Base-by-base conservation (phyloP, 2,888 invertebrate genomes). In the Eudasyphora cyanicolor region DNA sequence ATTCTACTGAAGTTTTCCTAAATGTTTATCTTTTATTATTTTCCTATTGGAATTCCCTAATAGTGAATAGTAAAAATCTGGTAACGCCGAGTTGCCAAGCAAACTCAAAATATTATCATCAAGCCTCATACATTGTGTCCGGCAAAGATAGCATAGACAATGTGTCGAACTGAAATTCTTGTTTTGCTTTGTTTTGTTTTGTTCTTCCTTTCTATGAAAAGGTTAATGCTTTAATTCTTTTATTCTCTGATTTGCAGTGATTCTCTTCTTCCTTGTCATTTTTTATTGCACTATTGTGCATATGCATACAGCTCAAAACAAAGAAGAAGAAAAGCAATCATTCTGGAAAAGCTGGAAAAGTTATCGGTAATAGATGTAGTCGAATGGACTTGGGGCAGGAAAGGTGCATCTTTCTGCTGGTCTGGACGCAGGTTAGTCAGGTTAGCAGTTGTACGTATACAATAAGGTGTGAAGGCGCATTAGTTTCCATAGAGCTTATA, bases 201-300 rank as follows among this genome's bases (percentile, higher is more conserved):
- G 7, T 67, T 42, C 17, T 24, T 24, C 67, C 42, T 42, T 42
- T 67, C 42, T 38, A 24, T 42, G 42, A 81, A 71, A n/a, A 81
- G 81, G 81, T 84, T 84, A 81, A 73, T 84, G 84, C 81, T 84
- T 78, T 67, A 49, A 42, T 67, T 67, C 24, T 42, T 24, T n/a
- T 6, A 14, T 19, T 60, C 42, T 35, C 38, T 19, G 24, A 42
- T 24, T 35, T 67, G 3, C n/a, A 17, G 0, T 32, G 14, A 21
- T 67, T 5, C n/a, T 24, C 42, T 42, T 10, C 32, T 29, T 62
- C 6, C n/a, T n/a, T n/a, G n/a, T n/a, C n/a, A n/a, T 17, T 24
- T 62, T 29, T 5, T 35, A 74, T 69, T 45, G 42, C 6, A 45
- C 64, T 45, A 7, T n/a, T n/a, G n/a, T n/a, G n/a, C n/a, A n/a